Base-by-base conservation (phyloP, 37 sponge, comb jelly and placozoan species). In the Mnemiopsis leidyi region DNA sequence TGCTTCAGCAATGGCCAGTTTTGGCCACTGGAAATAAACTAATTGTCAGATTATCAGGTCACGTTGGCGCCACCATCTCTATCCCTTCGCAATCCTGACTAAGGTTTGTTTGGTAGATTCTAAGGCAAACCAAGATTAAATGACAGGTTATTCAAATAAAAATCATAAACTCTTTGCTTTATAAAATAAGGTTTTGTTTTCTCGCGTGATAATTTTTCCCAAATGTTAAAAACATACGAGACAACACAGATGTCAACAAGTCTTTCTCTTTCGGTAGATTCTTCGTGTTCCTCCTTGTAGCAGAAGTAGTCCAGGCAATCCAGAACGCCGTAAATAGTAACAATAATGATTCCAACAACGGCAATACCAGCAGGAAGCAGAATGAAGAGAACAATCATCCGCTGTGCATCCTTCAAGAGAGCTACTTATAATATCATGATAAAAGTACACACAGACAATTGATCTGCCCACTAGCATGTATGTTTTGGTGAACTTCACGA, bases 231-330 rank as follows among this genome's bases (percentile, higher is more conserved):
- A 48, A 71, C 75, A 3, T 28, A 71, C 75, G 75, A 71, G 75
- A n/a, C 75, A 29, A 71, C 75, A 28, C 25, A 29, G 25, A 71
- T 71, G 25, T 71, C 75, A 71, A 71, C 75, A 28, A 71, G 75
- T 71, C 30, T 71, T 71, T 71, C 75, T 28, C 75, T n/a, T 71
- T 71, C 75, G 5, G 75, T 71, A n/a, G 75, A 71, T 71, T 71
- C 30, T 71, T 71, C 75, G 75, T 71, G 75, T 18, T 71, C 30
- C 20, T 71, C 75, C 30, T 71, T 71, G 75, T 29, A 71, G 75
- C 75, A 71, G 75, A 28, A n/a, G n/a, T 71, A 71, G 30, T 71
- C 75, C 25, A 71, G n/a, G 75, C 75, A 71, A 18, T 71, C 75
- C 25, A 71, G n/a, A 25, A 71, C 30, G 3, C 75, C 75, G 75